Percentiles rank a stretch among this genome's conserved stretches.
phyloP scores from a whole-genome alignment of 2,113 vertebrate genomes.

The Rhineura floridana region DNA sequence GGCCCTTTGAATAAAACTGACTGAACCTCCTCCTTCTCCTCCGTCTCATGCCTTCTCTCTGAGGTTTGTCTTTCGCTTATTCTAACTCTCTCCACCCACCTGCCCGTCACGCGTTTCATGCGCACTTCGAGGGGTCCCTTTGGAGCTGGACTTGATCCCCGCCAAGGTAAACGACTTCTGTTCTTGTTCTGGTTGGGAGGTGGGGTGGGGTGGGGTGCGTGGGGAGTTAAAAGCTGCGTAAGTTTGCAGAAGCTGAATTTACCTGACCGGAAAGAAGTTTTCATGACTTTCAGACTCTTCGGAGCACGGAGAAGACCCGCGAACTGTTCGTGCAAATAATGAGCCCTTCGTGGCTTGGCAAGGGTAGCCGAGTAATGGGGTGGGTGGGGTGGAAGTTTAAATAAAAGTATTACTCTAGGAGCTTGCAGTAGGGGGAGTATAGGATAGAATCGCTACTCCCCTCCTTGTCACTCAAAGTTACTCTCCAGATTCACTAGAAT shows the following conservation, averaged over 20 bases:
- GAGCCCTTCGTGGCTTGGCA: not conserved
- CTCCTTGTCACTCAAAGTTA: too few species aligned
- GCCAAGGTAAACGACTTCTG: not conserved
- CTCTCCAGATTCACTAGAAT: too few species aligned
- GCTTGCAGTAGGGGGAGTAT: too few species aligned
- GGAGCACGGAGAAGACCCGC: not conserved
- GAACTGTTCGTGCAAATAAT: not conserved
- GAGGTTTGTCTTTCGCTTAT: too few species aligned
- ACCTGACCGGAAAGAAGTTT: not conserved
- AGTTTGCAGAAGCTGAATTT: not conserved
- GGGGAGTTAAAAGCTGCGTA: not conserved
- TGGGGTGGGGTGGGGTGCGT: not conserved
- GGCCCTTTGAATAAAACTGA: too few species aligned
- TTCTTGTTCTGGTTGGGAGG: too few species aligned
- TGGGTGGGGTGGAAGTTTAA: too few species aligned
- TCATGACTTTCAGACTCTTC: not conserved
- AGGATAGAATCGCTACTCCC: too few species aligned
- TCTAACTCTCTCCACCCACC: rapidly evolving
- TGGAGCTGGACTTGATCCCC: not conserved
- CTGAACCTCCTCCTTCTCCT: not conserved
- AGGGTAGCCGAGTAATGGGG: not conserved
- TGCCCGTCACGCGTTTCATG: too few species aligned
- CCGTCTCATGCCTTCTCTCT: not conserved
- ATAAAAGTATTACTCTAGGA: too few species aligned
- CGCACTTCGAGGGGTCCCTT: not conserved